Conservation (phyloP, 2,113 vertebrate genomes). For the Acanthisitta chloris region DNA sequence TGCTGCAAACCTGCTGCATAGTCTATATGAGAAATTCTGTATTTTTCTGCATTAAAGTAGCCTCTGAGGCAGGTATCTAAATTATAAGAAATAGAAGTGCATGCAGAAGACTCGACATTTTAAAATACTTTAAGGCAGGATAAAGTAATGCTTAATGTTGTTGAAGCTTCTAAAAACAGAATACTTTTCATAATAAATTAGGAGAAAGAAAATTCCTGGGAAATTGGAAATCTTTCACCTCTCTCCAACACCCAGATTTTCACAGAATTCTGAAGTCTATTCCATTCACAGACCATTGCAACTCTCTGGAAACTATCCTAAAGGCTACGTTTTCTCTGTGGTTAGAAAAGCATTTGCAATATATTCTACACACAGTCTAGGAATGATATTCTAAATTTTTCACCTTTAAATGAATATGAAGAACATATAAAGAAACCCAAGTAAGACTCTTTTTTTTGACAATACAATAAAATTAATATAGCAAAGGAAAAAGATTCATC, state of each 20-base stretch:
- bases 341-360: not conserved
- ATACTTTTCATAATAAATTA: not conserved
- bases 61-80: not conserved
- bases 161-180: not conserved
- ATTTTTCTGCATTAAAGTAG: not conserved
- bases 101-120: not conserved
- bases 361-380: not conserved
- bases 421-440: not conserved
- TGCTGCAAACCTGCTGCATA: not conserved
- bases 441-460: not conserved
- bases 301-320: not conserved
- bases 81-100: not conserved
- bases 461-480: not conserved
- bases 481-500: slow-evolving; percentile 4
- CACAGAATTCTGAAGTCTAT: not conserved
- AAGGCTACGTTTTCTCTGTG: not conserved
- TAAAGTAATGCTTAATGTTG: not conserved
- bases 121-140: not conserved
- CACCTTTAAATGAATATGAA: not conserved
- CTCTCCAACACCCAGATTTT: not conserved
- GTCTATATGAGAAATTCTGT: not conserved
- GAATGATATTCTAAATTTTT: not conserved
- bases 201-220: not conserved
- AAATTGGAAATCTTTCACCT: not conserved
- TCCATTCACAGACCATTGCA: not conserved